Evolutionary conservation across 1,140 invertebrate genomes (phyloP).

Genomic region (Piezodorus guildinii): DNA sequence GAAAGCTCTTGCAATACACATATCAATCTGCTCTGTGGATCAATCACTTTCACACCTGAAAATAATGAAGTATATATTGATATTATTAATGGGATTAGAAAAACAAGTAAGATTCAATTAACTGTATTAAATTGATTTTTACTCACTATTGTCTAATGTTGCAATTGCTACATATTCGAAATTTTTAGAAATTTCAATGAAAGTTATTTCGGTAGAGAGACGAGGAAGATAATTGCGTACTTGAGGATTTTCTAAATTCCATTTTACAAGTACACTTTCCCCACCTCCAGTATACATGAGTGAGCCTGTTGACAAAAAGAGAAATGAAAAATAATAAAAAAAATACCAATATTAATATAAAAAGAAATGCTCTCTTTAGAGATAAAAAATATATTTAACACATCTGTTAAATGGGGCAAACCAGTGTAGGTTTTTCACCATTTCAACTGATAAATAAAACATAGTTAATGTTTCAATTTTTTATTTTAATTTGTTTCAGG

Average conservation of each 20-base stretch:
- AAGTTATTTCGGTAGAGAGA: constrained; percentile 53
- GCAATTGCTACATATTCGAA: constrained; percentile 53
- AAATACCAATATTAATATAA: not conserved
- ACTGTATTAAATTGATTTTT: not conserved
- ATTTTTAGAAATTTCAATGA: constrained; percentile 51
- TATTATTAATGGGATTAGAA: too few species aligned
- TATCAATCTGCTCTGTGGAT: constrained; percentile 43
- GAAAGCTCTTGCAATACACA: constrained; percentile 57
- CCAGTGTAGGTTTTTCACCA: too few species aligned
- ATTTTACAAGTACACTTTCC: constrained; percentile 71
- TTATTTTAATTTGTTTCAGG: too few species aligned
- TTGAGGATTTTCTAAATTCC: constrained; percentile 45
- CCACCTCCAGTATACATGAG: constrained; percentile 62
- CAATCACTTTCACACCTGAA: constrained; percentile 53
- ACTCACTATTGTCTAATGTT: constrained; percentile 59
- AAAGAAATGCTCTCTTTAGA: too few species aligned
- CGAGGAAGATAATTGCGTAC: constrained; percentile 57
- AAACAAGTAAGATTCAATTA: not conserved
- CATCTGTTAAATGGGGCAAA: too few species aligned
- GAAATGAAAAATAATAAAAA: not conserved
- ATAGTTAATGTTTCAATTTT: too few species aligned
- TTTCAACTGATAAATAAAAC: too few species aligned
- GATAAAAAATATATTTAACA: too few species aligned
- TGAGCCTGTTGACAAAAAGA: constrained; percentile 37
- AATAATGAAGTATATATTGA: constrained; percentile 13